Evolutionary conservation across 1,140 invertebrate genomes (phyloP), one percentile per base, ranked within the genome.

Genomic region (Polyergus mexicanus): DNA sequence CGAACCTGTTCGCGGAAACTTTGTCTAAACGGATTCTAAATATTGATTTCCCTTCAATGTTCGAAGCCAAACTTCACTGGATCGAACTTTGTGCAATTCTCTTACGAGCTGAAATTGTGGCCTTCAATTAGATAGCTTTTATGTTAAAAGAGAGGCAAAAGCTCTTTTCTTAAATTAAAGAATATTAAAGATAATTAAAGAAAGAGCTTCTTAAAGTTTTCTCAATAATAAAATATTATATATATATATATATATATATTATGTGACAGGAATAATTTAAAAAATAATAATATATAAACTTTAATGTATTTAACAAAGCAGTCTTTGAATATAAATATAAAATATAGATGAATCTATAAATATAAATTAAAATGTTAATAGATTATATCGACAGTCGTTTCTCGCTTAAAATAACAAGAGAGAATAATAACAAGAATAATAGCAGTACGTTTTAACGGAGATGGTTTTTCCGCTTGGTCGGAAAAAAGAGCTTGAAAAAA

Each of bases 401-500:
- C 10, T 60, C 44, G n/a, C 8, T 32, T 54, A 7, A 47, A 72
- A 51, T 32, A 28, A 22, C 41, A 32, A 32, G 32, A 4, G 13
- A 5, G n/a, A 47, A 69, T 47, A 51, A 69, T 51, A 19, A 25
- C 16, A 28, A 7, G 47, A 72, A 51, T 38, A 58, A 25, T 58
- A 38, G n/a, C 13, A 8, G 5, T 41, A 6, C 47, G 10, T 47
- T 47, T 11, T 44, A 28, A 13, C 1, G 11, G 41, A 66, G 35
- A 35, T n/a, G 28, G 41, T 35, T 35, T 44, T 44, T 62, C 22
- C 41, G 3, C 19, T 32, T 19, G 19, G n/a, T 51, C 41, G 76
- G 32, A 88, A 84, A 65, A 65, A 47, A 75, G 56, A 56, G 66
- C 69, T 22, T 35, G n/a, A 35, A 51, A 65, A 35, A 11, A 32